Conservation (phyloP, 2,113 vertebrate species). For the Propithecus coquereli region DNA sequence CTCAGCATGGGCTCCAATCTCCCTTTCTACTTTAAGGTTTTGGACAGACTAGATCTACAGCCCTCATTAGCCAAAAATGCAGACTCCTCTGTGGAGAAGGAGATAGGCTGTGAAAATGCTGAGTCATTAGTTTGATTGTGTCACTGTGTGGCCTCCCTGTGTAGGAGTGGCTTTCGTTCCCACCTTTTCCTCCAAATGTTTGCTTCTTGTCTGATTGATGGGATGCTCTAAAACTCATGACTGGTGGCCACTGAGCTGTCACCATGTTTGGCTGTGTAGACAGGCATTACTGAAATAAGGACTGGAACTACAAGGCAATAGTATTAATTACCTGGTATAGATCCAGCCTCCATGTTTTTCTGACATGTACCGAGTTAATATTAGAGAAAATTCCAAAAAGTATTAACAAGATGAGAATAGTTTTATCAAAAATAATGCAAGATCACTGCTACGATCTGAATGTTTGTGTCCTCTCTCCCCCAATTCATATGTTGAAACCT, state of each 20-base stretch:
- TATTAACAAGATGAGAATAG: slow-evolving; percentile 64
- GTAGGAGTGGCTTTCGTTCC: background rate
- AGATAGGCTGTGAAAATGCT: background rate
- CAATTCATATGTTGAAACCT: background rate
- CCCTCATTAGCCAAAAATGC: background rate
- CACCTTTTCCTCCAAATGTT: background rate
- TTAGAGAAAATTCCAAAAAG: slow-evolving; percentile 54
- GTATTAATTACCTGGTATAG: background rate
- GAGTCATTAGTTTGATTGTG: background rate
- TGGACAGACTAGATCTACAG: background rate
- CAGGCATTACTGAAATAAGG: background rate
- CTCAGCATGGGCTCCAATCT: background rate
- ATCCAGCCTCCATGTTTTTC: slow-evolving; percentile 36
- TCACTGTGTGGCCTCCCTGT: background rate
- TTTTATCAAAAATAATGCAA: slow-evolving; percentile 78
- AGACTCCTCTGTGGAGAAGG: background rate
- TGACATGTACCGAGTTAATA: slow-evolving; percentile 57
- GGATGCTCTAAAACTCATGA: background rate
- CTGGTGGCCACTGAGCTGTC: background rate
- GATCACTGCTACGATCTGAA: background rate
- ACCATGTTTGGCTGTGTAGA: background rate
- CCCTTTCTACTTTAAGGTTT: background rate
- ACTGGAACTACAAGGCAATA: background rate
- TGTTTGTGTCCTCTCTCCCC: background rate
- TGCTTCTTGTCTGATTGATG: background rate